A percentile compares a stretch with the other conserved stretches of the same genome.
These are phyloP conservation scores for Ceratotherium simum DNA, from an alignment of 2,113 vertebrate genomes.

Conservation along the genomic window DNA sequence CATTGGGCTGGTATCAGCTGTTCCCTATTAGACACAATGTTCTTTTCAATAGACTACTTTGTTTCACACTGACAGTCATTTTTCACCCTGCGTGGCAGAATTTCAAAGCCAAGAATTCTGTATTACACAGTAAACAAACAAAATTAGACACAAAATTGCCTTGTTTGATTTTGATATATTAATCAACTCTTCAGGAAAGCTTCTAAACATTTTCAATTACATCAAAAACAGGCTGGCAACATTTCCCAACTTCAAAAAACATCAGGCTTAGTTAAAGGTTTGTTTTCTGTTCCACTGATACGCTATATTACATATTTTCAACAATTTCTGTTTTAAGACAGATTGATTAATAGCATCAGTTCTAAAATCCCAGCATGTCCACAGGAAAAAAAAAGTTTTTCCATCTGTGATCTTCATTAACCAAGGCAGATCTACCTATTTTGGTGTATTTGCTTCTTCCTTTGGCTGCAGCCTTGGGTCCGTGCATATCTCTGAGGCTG, in stretches of 20 bases:
- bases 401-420: constrained; percentile 72
- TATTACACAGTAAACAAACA: constrained; percentile 81
- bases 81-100: constrained; percentile 84
- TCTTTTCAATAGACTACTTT: constrained; percentile 82
- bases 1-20: constrained; percentile 79
- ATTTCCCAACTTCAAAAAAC: constrained; percentile 72
- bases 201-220: constrained; percentile 72
- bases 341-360: constrained; percentile 78
- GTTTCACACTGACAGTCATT: constrained; percentile 85
- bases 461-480: not conserved
- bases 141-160: constrained; percentile 69
- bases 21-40: constrained; percentile 81
- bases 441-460: not conserved
- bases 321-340: constrained; percentile 74
- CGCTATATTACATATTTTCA: constrained; percentile 69
- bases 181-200: constrained; percentile 69
- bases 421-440: constrained; percentile 61
- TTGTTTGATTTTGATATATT: constrained; percentile 75
- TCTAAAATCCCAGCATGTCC: constrained; percentile 72
- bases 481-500: not conserved
- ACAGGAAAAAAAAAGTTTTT: constrained; percentile 23
- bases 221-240: constrained; percentile 49
- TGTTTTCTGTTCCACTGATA: constrained; percentile 47
- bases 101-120: constrained; percentile 83
- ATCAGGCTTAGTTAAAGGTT: constrained; percentile 58